Conservation (phyloP, 2,888 invertebrate species). For the Papilio elwesi region DNA sequence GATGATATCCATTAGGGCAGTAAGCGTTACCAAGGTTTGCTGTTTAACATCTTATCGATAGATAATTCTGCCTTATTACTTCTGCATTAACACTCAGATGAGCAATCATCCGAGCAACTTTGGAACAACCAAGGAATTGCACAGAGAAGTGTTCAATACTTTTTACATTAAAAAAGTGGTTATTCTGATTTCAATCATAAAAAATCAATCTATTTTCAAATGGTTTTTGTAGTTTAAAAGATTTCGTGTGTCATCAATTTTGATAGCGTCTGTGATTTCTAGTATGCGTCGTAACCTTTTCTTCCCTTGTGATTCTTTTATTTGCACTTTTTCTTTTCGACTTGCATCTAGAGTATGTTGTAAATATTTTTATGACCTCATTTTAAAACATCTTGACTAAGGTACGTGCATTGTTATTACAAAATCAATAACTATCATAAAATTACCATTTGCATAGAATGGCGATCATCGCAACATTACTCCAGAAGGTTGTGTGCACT, state of each 20-base stretch:
- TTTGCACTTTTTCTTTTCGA: neutral
- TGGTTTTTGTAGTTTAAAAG: too few species aligned
- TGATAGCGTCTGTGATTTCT: too few species aligned
- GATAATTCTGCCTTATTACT: slow-evolving; percentile 7
- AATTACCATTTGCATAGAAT: slow-evolving; percentile 49
- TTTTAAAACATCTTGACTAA: neutral
- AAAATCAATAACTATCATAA: slow-evolving; percentile 47
- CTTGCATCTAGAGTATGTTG: neutral
- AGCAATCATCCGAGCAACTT: slow-evolving; percentile 12
- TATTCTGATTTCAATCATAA: too few species aligned
- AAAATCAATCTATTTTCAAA: too few species aligned
- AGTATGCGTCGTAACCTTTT: neutral
- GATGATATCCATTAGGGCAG: slow-evolving; percentile 6
- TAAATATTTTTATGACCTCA: neutral
- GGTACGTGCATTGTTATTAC: slow-evolving; percentile 38
- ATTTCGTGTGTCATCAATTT: too few species aligned
- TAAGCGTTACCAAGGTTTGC: slow-evolving; percentile 9
- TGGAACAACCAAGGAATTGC: too few species aligned
- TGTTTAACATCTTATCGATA: slow-evolving; percentile 1
- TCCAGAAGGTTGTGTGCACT: slow-evolving; percentile 38
- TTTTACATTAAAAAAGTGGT: too few species aligned
- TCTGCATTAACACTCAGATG: slow-evolving; percentile 27
- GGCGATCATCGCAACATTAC: slow-evolving; percentile 32
- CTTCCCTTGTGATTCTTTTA: neutral
- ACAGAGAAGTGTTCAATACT: too few species aligned